A percentile compares a stretch with the other conserved stretches of the same genome.
These are phyloP conservation scores for Arenaria interpres DNA, from an alignment of 2,113 vertebrate species.

Conservation along the genomic window DNA sequence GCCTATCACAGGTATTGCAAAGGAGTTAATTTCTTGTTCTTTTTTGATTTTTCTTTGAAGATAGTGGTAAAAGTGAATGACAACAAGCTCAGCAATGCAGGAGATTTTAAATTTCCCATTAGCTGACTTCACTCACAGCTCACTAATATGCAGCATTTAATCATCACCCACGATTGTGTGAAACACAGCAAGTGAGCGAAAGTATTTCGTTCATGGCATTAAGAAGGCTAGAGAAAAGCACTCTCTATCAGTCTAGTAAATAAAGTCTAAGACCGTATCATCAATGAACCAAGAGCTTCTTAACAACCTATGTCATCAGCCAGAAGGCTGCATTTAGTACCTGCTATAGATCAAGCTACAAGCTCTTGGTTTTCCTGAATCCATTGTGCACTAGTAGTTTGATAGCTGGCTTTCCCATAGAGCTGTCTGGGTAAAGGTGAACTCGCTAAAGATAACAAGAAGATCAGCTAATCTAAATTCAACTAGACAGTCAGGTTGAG, in stretches of 20 bases:
- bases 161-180: background rate
- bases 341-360: background rate
- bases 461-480: conserved; percentile 54
- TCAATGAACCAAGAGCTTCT: background rate
- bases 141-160: background rate
- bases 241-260: background rate
- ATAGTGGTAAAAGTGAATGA: background rate
- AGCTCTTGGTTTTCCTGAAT: background rate
- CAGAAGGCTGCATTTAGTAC: background rate
- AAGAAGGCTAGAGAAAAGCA: background rate
- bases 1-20: background rate
- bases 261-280: background rate
- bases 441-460: conserved; percentile 2
- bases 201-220: background rate
- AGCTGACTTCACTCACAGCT: background rate
- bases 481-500: background rate
- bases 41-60: background rate
- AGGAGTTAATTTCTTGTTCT: background rate
- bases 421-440: background rate
- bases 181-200: background rate
- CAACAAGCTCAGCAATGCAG: background rate
- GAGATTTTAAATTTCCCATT: background rate
- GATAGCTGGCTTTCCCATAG: background rate
- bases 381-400: background rate
- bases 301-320: background rate